These are phyloP conservation scores for Synergus umbraculus DNA, from an alignment of 2,888 invertebrate species.

Conservation along the genomic window DNA sequence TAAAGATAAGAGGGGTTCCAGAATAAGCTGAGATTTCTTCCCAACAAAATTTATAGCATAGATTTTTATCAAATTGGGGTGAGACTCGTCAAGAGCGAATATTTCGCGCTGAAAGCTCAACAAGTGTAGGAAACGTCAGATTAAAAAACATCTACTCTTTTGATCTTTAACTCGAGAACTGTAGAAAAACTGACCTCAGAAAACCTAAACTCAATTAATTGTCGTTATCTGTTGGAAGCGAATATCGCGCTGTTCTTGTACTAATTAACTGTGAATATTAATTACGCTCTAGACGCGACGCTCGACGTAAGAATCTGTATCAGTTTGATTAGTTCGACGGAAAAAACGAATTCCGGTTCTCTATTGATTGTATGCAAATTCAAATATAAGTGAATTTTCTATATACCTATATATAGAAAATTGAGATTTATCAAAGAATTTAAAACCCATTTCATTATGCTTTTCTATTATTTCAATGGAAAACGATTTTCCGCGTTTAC, in stretches of 20 bases:
- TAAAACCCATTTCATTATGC: background rate
- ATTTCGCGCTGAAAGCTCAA: conserved; percentile 57
- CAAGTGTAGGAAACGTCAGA: conserved; percentile 62
- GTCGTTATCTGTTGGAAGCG: background rate
- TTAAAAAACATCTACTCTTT: conserved; percentile 60
- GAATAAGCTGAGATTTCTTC: background rate
- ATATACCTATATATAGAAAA: background rate
- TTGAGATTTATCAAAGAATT: background rate
- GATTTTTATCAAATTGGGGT: conserved; percentile 1
- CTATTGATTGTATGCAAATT: background rate
- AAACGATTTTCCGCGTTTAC: background rate
- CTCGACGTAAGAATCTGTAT: background rate
- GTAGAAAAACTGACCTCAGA: conserved; percentile 49
- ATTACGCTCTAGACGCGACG: background rate
- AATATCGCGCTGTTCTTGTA: background rate
- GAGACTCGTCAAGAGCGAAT: background rate
- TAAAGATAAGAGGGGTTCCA: background rate
- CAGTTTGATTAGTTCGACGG: background rate
- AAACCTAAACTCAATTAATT: background rate
- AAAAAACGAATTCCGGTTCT: background rate
- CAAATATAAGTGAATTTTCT: background rate
- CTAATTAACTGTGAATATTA: conserved; percentile 11
- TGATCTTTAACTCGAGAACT: conserved; percentile 55
- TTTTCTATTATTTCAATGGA: conserved; percentile 1
- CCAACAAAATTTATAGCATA: background rate